Evolutionary conservation across 2,113 vertebrate genomes (phyloP), one percentile per base, ranked within the genome.

Genomic region (Pholis gunnellus): DNA sequence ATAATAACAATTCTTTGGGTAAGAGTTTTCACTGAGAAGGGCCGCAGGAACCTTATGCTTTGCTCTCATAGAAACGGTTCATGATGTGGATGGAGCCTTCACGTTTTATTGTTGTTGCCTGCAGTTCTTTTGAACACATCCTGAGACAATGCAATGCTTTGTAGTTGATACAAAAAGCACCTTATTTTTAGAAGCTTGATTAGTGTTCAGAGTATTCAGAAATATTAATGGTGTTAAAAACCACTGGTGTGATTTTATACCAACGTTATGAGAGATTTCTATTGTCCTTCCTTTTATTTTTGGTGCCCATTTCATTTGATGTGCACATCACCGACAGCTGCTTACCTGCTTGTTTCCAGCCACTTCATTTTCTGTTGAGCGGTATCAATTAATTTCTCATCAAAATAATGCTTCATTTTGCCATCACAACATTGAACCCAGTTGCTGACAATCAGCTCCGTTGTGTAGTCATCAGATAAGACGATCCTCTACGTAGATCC

Each of bases 81-180:
- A 34, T 63, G 78, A 85, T 11, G 52, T 78, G 78, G 78, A 84
- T 73, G 82, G 91, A 88, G 93, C 90, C 92, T 93, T 93, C 92
- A 74, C 36, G 60, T 89, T 85, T 81, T 77, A 82, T 93, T 93
- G 72, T 86, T 13, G 85, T 92, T 92, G 92, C 91, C 91, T 92
- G 91, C 90, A 82, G 91, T 92, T 93, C 88, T 84, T 90, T 91
- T 90, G 90, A 93, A 91, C 90, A 89, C 91, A 90, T 89, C 82
- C 73, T 86, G 70, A 92, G 83, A 93, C 92, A 91, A 93, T 94
- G 93, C 93, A 94, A 90, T 90, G 91, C 91, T 93, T 90, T 96
- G 95, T 96, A 97, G 96, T 96, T 94, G 95, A 96, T 94, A 93
- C 89, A 90, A 91, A 84, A 89, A 89, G 89, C 93, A 93, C 90